phyloP scores from a whole-genome alignment of 2,797 vertebrate species.

The Sebastes miniatus region DNA sequence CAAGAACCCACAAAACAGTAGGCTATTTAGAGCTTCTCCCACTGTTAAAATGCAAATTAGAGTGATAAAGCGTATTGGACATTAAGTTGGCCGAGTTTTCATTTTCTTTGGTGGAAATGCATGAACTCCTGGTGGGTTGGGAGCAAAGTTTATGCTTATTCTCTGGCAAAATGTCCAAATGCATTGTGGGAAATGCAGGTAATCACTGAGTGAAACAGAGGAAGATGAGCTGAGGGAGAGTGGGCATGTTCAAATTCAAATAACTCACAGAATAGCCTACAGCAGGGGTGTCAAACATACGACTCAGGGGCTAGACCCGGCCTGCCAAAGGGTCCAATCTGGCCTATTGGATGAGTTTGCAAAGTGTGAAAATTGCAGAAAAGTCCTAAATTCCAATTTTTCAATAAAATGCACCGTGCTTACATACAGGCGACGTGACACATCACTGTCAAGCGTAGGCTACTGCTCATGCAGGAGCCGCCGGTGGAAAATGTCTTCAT shows the following conservation, averaged over 20 bases:
- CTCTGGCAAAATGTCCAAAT: slow-evolving; percentile 10
- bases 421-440: background rate
- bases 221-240: slow-evolving; percentile 8
- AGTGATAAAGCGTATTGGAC: background rate
- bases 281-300: background rate
- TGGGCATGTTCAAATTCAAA: background rate
- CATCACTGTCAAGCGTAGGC: background rate
- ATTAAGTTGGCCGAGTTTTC: background rate
- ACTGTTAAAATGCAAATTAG: slow-evolving; percentile 1
- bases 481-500: too few species aligned
- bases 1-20: background rate
- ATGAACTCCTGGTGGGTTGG: background rate
- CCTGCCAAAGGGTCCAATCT: background rate
- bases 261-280: background rate
- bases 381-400: background rate
- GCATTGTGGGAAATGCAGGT: slow-evolving; percentile 20
- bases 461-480: background rate
- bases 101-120: slow-evolving; percentile 12
- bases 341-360: background rate
- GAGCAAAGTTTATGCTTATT: slow-evolving; percentile 8
- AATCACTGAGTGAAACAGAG: slow-evolving; percentile 7
- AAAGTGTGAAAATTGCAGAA: background rate
- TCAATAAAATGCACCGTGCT: background rate
- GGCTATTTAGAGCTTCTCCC: background rate
- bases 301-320: background rate